Conservation (phyloP, 1,140 invertebrate genomes). For the Musca domestica region DNA sequence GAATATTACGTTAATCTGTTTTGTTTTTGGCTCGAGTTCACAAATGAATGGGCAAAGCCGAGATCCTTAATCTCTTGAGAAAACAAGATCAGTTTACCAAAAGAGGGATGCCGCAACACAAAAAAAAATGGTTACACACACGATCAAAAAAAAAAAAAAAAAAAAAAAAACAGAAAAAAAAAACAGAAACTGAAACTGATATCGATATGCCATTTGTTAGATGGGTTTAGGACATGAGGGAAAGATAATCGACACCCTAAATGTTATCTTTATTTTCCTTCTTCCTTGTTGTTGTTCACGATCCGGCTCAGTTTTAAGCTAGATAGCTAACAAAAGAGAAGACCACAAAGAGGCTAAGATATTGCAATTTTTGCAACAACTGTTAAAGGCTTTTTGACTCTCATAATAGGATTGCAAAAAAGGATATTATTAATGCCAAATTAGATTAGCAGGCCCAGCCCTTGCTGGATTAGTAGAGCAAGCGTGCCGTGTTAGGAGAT, state of each 20-base stretch:
- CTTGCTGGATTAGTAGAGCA: no score
- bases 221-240: no score
- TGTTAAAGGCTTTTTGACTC: conserved; percentile 53
- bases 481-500: no score
- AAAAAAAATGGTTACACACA: not conserved
- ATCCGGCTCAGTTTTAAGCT: not conserved
- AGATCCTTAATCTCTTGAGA: conserved; percentile 5
- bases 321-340: not conserved
- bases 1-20: no score
- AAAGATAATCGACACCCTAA: no score
- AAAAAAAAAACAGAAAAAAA: no score
- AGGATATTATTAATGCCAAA: conserved; percentile 49
- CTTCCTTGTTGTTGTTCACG: no score
- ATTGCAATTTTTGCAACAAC: conserved; percentile 24
- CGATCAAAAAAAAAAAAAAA: not conserved
- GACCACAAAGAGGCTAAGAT: not conserved
- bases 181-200: not conserved
- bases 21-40: no score
- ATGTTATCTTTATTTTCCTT: no score
- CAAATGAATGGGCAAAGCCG: not conserved
- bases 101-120: not conserved
- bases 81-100: conserved; percentile 13
- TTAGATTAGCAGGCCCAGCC: conserved; percentile 41
- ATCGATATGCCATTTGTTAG: not conserved
- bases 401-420: conserved; percentile 23